A percentile compares a stretch with the other conserved stretches of the same genome.
Conservation (phyloP, 2,888 invertebrate species). For the Caenorhabditis sp. region DNA sequence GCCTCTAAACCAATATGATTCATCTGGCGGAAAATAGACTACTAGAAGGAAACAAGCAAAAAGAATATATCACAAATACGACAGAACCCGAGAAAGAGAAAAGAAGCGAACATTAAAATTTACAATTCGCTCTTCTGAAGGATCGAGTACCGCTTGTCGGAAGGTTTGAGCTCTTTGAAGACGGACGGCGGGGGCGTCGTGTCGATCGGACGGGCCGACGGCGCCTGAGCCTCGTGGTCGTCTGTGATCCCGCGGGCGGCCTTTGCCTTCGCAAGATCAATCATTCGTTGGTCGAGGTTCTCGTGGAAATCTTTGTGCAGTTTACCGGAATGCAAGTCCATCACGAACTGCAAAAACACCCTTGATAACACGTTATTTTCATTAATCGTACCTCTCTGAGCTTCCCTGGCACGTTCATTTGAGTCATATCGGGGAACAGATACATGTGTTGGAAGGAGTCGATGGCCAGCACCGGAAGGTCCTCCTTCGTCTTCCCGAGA, state of each 20-base stretch:
- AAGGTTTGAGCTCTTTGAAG: constrained; percentile 95
- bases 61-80: constrained; percentile 37
- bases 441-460: constrained; percentile 99
- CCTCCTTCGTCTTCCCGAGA: constrained; percentile 80
- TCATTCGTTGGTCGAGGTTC: constrained; percentile 86
- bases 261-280: constrained; percentile 75
- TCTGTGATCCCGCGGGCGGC: constrained; percentile 63
- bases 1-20: constrained; percentile 37
- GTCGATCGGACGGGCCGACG: constrained; percentile 89
- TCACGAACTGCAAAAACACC: constrained; percentile 82
- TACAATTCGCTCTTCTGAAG: constrained; percentile 81
- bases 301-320: constrained; percentile 96
- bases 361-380: not conserved
- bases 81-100: constrained; percentile 42
- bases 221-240: constrained; percentile 62
- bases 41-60: not conserved
- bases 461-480: constrained; percentile 95
- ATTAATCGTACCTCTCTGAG: constrained; percentile 66
- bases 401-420: constrained; percentile 79
- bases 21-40: not conserved
- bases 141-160: constrained; percentile 94
- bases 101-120: not conserved
- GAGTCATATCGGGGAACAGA: constrained; percentile 88
- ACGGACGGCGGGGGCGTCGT: constrained; percentile 81
- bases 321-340: constrained; percentile 95